Evolutionary conservation across 92 coral and sea anemone species (phyloP).

Genomic region (Chrysogorgia sp.): DNA sequence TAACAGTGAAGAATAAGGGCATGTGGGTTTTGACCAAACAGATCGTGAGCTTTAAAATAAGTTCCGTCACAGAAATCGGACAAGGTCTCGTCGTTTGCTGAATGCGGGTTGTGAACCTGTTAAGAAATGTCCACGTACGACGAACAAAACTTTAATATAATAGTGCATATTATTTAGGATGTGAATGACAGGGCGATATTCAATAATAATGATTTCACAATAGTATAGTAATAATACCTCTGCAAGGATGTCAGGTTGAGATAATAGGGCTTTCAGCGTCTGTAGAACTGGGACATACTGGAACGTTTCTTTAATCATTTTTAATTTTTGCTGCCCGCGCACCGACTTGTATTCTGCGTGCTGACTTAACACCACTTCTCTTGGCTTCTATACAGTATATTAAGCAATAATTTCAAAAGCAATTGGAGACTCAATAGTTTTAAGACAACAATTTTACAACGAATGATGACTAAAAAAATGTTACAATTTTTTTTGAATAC

Average conservation of each 20-base stretch:
- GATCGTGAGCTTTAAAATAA: constrained; percentile 44
- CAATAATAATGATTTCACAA: neutral
- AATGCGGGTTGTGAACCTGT: constrained; percentile 60
- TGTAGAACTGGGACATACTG: constrained; percentile 14
- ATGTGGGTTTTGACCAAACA: constrained; percentile 53
- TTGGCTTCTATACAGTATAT: constrained; percentile 57
- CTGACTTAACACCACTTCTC: constrained; percentile 65
- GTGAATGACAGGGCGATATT: neutral
- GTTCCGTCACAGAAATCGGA: constrained; percentile 70
- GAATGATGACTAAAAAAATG: neutral
- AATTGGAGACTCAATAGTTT: no score
- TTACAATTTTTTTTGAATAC: neutral
- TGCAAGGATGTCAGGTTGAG: neutral
- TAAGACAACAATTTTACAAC: no score
- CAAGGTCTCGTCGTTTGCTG: constrained; percentile 53
- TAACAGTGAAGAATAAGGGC: constrained; percentile 71
- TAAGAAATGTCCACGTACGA: neutral
- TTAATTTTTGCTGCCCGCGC: constrained; percentile 44
- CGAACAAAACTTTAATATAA: neutral
- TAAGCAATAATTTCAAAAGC: neutral
- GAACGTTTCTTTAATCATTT: constrained; percentile 54
- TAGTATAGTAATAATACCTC: neutral
- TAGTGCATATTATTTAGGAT: neutral
- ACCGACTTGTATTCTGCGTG: constrained; percentile 43
- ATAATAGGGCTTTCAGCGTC: neutral